These are phyloP conservation scores for Xiphophorus couchianus DNA, from an alignment of 2,113 vertebrate genomes.

Conservation along the genomic window DNA sequence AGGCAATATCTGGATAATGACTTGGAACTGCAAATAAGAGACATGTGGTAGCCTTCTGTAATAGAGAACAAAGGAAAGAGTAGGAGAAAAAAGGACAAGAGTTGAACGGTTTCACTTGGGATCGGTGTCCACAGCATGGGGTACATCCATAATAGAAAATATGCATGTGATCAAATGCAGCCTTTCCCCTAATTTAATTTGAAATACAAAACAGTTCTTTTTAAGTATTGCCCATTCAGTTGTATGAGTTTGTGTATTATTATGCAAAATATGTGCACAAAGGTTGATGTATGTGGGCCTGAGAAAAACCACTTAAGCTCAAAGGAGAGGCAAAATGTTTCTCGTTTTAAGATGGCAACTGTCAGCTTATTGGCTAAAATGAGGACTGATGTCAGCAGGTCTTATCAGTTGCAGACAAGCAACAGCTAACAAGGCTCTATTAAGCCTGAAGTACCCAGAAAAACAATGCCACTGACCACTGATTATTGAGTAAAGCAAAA, in stretches of 20 bases:
- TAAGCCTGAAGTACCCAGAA: neutral
- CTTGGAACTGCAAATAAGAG: constrained; percentile 21
- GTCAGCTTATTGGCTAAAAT: neutral
- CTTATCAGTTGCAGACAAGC: constrained; percentile 10
- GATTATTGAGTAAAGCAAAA: neutral
- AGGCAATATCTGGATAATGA: constrained; percentile 12
- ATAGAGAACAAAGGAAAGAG: constrained; percentile 26
- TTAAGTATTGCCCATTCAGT: neutral
- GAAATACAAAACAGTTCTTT: constrained; percentile 9
- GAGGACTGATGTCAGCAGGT: neutral
- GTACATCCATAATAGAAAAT: constrained; percentile 72
- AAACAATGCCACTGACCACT: neutral
- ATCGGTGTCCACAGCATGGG: constrained; percentile 55
- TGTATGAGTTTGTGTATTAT: constrained; percentile 20
- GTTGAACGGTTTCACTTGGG: constrained; percentile 38
- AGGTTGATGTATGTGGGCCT: neutral
- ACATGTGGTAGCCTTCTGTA: constrained; percentile 35
- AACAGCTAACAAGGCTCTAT: neutral
- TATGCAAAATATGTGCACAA: constrained; percentile 7
- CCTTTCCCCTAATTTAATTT: constrained; percentile 25
- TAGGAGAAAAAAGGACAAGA: constrained; percentile 11
- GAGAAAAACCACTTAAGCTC: neutral
- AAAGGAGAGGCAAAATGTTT: neutral
- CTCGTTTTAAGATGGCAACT: neutral
- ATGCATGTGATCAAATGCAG: constrained; percentile 52